Evolutionary conservation across 2,113 vertebrate genomes (phyloP), one percentile per base, ranked within the genome.

Genomic region (Tupaia chinensis): DNA sequence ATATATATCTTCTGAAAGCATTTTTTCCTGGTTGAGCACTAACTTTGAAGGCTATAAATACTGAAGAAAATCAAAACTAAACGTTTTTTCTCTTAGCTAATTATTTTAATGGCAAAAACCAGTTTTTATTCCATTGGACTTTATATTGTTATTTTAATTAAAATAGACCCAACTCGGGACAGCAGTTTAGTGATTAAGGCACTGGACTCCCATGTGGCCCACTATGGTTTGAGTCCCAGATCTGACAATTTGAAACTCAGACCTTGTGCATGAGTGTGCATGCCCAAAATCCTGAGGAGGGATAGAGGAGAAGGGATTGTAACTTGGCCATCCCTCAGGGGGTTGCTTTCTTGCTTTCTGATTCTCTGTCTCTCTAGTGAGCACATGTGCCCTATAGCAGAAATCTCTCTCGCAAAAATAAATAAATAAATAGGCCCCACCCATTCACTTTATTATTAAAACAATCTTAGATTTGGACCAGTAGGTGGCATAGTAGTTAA

Each of bases 81-180:
- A 61, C 16, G 12, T n/a, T 25, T 77, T 79, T 85, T 3, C 22
- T 92, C 22, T 60, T 77, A 80, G 29, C 53, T 85, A 54, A 74
- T 80, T 90, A 56, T 9, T 92, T 7, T 73, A 87, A 74, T 60
- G 60, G 32, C 90, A 93, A 78, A 72, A 77, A 25, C 2, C 95
- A 34, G 34, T 78, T 93, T 63, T 95, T 89, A 44, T 87, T 54
- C 7, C 56, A 9, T 82, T 4, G 27, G 14, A 25, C 13, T 82
- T 82, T 82, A 68, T 58, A 9, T 60, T 63, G 16, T 76, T 83
- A 12, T 74, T 90, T 84, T 87, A 74, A 44, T 85, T 60, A 72
- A 74, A 81, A 73, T 61, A 60, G 80, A 20, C n/a, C 14, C 56
- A 15, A 56, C 20, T 44, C 5, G 44, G 44, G 44, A 3, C 44